Evolutionary conservation across 2,113 vertebrate species (phyloP).

Genomic region (Pavo muticus): DNA sequence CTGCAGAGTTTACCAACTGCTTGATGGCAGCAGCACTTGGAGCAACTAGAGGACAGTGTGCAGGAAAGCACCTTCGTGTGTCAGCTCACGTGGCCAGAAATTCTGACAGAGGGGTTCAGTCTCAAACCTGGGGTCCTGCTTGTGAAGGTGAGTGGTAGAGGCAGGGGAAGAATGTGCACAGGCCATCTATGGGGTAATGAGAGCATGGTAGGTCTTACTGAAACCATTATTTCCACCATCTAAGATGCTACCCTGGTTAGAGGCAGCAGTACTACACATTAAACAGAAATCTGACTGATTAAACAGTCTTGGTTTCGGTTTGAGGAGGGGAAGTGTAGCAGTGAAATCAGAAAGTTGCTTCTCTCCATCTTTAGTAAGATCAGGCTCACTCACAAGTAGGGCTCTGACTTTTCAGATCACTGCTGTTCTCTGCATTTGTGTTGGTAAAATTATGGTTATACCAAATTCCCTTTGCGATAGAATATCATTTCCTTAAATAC

Average conservation of each 20-base stretch:
- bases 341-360: background rate
- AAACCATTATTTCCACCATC: background rate
- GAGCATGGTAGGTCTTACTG: background rate
- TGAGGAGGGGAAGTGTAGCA: background rate
- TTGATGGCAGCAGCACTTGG: constrained; percentile 9
- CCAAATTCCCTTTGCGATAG: background rate
- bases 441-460: background rate
- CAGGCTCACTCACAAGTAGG: background rate
- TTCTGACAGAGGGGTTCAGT: background rate
- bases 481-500: background rate
- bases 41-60: constrained; percentile 68
- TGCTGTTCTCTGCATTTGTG: background rate
- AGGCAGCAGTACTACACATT: accelerated
- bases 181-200: background rate
- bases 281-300: background rate
- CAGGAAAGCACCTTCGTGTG: constrained; percentile 30
- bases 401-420: background rate
- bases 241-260: background rate
- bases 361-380: background rate
- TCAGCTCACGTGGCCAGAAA: background rate
- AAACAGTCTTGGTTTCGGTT: background rate
- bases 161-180: background rate
- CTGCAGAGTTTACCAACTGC: constrained; percentile 62
- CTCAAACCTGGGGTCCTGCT: background rate
- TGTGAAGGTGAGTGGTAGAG: background rate